Base-by-base conservation (phyloP, 1,140 invertebrate species). In the Drosophila repleta region DNA sequence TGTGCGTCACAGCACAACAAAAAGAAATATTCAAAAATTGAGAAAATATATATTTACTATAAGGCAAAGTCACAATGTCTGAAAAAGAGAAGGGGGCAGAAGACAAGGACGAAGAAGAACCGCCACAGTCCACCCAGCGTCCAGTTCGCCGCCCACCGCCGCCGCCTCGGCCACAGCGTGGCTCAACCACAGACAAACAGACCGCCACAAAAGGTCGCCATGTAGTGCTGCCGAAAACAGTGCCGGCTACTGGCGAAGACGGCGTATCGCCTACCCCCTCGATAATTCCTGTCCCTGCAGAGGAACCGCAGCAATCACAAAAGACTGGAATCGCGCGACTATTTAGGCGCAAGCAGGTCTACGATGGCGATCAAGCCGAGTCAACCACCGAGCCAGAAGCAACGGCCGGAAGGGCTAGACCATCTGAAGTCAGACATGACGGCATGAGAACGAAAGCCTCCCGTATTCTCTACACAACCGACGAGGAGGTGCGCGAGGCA, bases 401-500 rank as follows among this genome's bases (percentile, higher is more conserved):
- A 32, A 1, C 43, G 0, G n/a, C n/a, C n/a, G n/a, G n/a, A n/a
- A n/a, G n/a, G n/a, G n/a, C n/a, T 10, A 51, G 1, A 17, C 15
- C 4, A 1, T 4, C n/a, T 4, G 26, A 29, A n/a, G n/a, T n/a
- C 29, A 10, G 8, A 13, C 53, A 18, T 3, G 24, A 29, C 0
- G 26, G 15, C 4, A 2, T 37, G 0, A 68, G 17, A 7, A 11
- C 41, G 4, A 85, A 85, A 15, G 18, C 57, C 0, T 26, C 29
- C 0, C 56, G 66, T 0, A 87, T 85, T 51, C 35, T 75, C 1
- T 85, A 85, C 18, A 78, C 76, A 8, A 79, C 72, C 17, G 83
- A 87, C 35, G 83, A 88, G 20, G 83, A 87, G 32, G 83, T 87
- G 17, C 83, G 83, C 13, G 79, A 76, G 21, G 83, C 83, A 2